Conservation (phyloP, 2,797 vertebrate genomes). For the Eutrigla gurnardus region DNA sequence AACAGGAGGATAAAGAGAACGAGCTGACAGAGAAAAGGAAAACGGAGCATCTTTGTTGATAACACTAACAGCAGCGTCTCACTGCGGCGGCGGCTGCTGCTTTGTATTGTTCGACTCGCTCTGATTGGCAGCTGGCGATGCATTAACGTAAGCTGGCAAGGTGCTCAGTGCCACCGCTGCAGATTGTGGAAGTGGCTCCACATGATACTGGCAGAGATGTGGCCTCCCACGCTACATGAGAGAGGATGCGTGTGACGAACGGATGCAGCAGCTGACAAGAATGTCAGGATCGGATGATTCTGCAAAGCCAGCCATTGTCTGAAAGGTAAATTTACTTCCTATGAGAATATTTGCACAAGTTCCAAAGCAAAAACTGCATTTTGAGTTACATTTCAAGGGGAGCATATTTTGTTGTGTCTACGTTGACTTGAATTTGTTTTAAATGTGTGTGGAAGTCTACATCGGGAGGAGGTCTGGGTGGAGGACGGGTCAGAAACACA, state of each 20-base stretch:
- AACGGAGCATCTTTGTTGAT: background rate
- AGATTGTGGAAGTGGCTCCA: background rate
- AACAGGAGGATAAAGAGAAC: conserved; percentile 4
- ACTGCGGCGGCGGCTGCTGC: background rate
- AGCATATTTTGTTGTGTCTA: too few relatives aligned
- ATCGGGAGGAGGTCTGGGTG: too few relatives aligned
- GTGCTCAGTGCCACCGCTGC: background rate
- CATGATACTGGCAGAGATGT: background rate
- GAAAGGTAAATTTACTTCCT: too few relatives aligned
- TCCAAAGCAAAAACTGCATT: too few relatives aligned
- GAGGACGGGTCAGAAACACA: too few relatives aligned
- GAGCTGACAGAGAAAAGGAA: conserved; percentile 1
- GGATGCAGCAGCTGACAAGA: background rate
- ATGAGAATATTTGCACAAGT: too few relatives aligned
- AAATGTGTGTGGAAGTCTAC: too few relatives aligned
- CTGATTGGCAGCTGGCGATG: background rate
- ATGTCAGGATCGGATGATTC: background rate
- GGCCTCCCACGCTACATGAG: background rate
- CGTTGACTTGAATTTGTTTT: too few relatives aligned
- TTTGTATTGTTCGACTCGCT: conserved; percentile 8
- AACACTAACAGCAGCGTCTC: background rate
- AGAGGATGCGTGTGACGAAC: background rate
- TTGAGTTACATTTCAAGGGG: too few relatives aligned
- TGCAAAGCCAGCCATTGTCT: too few relatives aligned
- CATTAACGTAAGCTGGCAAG: background rate